Base-by-base conservation (phyloP, 1,140 invertebrate genomes). In the Penaeus japonicus region DNA sequence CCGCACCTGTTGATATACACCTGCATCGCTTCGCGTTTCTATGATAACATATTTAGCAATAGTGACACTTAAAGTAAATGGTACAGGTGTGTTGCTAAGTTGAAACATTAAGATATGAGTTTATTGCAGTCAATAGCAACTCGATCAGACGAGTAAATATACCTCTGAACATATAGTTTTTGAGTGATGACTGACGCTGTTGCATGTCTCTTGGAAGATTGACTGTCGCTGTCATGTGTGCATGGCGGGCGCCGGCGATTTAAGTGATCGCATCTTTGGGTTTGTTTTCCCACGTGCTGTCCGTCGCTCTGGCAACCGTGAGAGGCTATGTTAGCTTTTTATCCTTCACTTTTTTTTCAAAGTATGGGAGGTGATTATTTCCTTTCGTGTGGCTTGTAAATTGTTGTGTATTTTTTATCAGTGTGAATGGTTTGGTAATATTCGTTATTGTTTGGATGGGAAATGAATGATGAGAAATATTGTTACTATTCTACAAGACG, bases 251-350 rank as follows among this genome's bases (percentile, higher is more conserved):
- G 70, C 35, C 70, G 70, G 35, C 24, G 35, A 32, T 27, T 32
- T 27, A 73, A 73, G 24, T 5, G 24, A 73, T 18, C 70, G 27
- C 17, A 5, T 73, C 24, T 27, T 17, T 30, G 35, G 7, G 20
- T 73, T 4, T 73, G 20, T 83, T 83, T 39, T 83, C 81, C 70
- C 70, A 83, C 57, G 81, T 83, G 81, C 81, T 83, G 81, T 18
- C 30, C 57, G 81, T 83, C 20, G 59, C 81, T 59, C 59, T 15
- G 81, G 81, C 55, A 55, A 83, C 59, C 81, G 27, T 32, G 20
- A 18, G 27, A 35, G 15, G 3, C 39, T 7, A 18, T 65, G 17
- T 32, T 32, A 62, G n/a, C 24, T 20, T 32, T 62, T 32, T 83
- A 32, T 47, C 65, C 65, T n/a, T 30, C 7, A 12, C 47, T 39